Evolutionary conservation across 2,113 vertebrate genomes (phyloP).

Genomic region (Tragelaphus scriptus): DNA sequence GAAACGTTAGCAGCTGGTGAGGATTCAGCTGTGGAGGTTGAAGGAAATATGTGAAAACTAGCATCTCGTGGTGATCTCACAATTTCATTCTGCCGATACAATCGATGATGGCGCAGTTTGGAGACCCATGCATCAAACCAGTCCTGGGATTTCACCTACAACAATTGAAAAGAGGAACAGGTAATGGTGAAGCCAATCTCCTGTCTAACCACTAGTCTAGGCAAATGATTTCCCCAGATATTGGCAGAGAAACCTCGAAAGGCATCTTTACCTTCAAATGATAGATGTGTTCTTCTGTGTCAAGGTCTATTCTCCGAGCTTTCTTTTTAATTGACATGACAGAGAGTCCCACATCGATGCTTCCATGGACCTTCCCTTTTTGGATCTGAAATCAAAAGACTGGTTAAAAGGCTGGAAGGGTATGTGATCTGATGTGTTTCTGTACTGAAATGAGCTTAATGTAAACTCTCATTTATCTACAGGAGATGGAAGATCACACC

Average conservation of each 20-base stretch:
- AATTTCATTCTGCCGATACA: slow-evolving; percentile 98
- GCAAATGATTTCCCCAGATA: neutral
- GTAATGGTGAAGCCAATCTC: neutral
- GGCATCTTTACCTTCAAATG: slow-evolving; percentile 91
- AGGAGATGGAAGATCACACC: neutral
- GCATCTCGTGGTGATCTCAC: slow-evolving; percentile 95
- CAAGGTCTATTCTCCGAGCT: slow-evolving; percentile 95
- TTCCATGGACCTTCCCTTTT: slow-evolving; percentile 97
- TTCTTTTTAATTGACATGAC: slow-evolving; percentile 99
- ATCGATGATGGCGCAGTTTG: slow-evolving; percentile 93
- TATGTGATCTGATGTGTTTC: neutral
- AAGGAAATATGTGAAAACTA: slow-evolving; percentile 93
- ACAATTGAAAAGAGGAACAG: neutral
- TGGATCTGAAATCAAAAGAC: slow-evolving; percentile 88
- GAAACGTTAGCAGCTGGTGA: slow-evolving; percentile 87
- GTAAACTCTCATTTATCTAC: slow-evolving; percentile 3
- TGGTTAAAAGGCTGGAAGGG: slow-evolving; percentile 13
- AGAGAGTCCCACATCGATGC: slow-evolving; percentile 97
- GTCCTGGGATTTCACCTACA: slow-evolving; percentile 96
- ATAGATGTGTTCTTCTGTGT: slow-evolving; percentile 99
- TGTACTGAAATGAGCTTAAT: neutral
- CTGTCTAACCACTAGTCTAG: neutral
- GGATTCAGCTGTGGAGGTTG: slow-evolving; percentile 88
- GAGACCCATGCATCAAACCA: slow-evolving; percentile 97
- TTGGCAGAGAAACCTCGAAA: neutral